Percentiles rank a stretch among this genome's conserved stretches.
Evolutionary conservation across 2,113 vertebrate genomes (phyloP).

Genomic region (Capricornis sumatraensis): DNA sequence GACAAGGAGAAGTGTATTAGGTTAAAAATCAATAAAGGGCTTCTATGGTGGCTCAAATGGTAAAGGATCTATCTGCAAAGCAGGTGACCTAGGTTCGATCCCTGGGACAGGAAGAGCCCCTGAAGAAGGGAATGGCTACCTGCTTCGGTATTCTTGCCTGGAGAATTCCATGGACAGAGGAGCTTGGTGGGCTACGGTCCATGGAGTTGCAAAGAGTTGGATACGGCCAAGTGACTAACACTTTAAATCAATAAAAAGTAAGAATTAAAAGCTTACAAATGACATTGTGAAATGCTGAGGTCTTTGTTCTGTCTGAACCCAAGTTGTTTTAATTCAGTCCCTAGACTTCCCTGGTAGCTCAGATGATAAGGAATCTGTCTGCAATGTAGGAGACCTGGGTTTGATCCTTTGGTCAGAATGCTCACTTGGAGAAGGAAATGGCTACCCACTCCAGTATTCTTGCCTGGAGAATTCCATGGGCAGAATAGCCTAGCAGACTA

Average conservation of each 20-base stretch:
- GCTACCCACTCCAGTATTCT: neutral
- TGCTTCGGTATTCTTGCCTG: neutral
- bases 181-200: neutral
- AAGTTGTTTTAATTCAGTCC: neutral
- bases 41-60: neutral
- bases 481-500: neutral
- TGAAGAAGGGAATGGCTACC: neutral
- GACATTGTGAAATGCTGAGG: neutral
- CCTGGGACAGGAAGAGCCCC: neutral
- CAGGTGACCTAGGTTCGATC: accelerated
- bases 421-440: neutral
- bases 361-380: neutral
- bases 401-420: neutral
- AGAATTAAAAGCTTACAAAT: neutral
- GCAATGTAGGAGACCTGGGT: neutral
- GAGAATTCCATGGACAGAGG: neutral
- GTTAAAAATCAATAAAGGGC: neutral
- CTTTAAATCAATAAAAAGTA: neutral
- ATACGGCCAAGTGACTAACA: neutral
- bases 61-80: neutral
- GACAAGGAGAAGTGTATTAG: neutral
- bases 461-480: neutral
- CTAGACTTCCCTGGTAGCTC: neutral
- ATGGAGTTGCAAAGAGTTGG: neutral
- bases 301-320: neutral